Evolutionary conservation across 2,113 vertebrate genomes (phyloP).

Genomic region (Paracanthobrama guichenoti): DNA sequence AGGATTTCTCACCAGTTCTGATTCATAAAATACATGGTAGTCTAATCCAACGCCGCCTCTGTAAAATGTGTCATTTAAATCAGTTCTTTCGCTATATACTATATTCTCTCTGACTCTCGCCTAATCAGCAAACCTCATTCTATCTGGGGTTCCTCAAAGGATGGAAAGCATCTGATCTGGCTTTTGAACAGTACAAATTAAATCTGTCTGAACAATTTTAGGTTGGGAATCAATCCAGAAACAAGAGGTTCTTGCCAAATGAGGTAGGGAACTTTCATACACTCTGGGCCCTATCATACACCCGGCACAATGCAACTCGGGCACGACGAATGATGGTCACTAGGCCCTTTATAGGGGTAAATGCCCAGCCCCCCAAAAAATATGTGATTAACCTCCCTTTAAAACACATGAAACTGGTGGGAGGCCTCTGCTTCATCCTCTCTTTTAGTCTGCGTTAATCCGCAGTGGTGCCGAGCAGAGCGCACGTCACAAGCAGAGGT

Average conservation of each 20-base stretch:
- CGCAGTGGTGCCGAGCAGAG: too few species aligned
- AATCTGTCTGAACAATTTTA: not conserved
- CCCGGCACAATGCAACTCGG: too few species aligned
- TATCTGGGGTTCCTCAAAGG: not conserved
- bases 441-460: too few species aligned
- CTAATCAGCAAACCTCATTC: slow-evolving; percentile 21
- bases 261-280: not conserved
- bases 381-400: too few species aligned
- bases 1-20: slow-evolving; percentile 22
- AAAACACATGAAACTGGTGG: too few species aligned
- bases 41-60: slow-evolving; percentile 35
- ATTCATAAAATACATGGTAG: slow-evolving; percentile 58
- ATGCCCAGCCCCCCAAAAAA: too few species aligned
- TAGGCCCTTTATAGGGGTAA: too few species aligned
- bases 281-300: too few species aligned
- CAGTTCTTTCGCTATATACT: slow-evolving; percentile 18
- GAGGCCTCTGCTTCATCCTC: too few species aligned
- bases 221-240: not conserved
- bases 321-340: too few species aligned
- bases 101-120: slow-evolving; percentile 36
- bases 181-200: not conserved
- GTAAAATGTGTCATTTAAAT: not conserved
- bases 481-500: too few species aligned
- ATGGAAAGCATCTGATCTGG: not conserved
- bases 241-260: not conserved